Conservation (phyloP, 2,797 vertebrate genomes). For the Champsocephalus esox region DNA sequence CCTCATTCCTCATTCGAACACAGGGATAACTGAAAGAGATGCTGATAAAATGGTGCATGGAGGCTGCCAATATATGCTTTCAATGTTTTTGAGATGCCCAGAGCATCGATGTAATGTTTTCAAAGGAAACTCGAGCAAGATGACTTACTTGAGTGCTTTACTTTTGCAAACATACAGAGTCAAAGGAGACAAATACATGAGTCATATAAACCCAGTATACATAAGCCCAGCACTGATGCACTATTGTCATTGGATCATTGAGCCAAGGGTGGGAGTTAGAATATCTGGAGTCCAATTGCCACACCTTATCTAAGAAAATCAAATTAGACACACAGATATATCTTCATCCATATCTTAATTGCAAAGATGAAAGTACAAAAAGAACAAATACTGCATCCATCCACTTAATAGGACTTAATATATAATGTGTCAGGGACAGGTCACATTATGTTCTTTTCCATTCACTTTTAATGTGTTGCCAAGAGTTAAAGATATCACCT, state of each 20-base stretch:
- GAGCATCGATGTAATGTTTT: not conserved
- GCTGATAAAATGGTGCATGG: not conserved
- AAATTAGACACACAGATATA: not conserved
- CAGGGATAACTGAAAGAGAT: constrained; percentile 2
- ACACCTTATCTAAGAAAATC: not conserved
- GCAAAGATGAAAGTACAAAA: not conserved
- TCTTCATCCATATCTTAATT: not conserved
- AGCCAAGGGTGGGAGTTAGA: not conserved
- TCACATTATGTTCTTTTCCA: not conserved
- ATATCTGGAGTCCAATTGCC: not conserved
- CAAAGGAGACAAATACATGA: not conserved
- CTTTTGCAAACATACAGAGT: not conserved
- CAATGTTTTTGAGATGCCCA: constrained; percentile 6
- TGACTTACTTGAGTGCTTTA: not conserved
- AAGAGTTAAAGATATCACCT: too few species aligned
- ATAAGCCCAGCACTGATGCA: not conserved
- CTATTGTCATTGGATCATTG: not conserved
- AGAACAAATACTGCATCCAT: not conserved
- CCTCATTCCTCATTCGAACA: not conserved
- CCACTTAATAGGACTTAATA: not conserved
- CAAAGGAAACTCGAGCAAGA: not conserved
- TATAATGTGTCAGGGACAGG: not conserved
- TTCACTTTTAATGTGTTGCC: too few species aligned
- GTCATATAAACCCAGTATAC: not conserved
- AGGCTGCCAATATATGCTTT: constrained; percentile 6